Evolutionary conservation across 2,888 invertebrate genomes (phyloP).

Genomic region (Ophioninae sp.): DNA sequence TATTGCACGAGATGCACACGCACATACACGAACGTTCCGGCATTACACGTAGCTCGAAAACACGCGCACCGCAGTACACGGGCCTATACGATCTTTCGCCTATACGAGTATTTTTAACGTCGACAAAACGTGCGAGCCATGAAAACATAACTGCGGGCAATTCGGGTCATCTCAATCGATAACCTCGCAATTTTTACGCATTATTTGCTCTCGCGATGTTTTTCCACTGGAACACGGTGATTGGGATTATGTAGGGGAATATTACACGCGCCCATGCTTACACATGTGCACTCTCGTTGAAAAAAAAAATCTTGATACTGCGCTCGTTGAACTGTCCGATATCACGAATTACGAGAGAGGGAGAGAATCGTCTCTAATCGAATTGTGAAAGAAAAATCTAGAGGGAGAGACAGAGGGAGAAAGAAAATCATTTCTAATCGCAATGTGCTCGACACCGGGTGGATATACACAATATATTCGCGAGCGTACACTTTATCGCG

Average conservation of each 20-base stretch:
- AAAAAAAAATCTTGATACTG: constrained; percentile 42
- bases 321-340: constrained; percentile 7
- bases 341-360: constrained; percentile 39
- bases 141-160: constrained; percentile 31
- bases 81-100: neutral
- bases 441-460: constrained; percentile 27
- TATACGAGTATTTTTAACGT: constrained; percentile 2
- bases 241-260: neutral
- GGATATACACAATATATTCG: constrained; percentile 22
- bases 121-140: neutral
- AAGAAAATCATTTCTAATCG: constrained; percentile 32
- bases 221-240: constrained; percentile 5
- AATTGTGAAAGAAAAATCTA: neutral
- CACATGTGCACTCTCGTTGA: constrained; percentile 26
- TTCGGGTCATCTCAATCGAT: constrained; percentile 19
- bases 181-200: neutral
- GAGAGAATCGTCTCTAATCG: neutral
- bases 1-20: constrained; percentile 7
- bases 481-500: constrained; percentile 48
- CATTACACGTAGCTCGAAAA: neutral
- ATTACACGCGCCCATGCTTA: neutral
- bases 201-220: constrained; percentile 6
- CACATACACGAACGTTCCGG: neutral
- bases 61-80: neutral
- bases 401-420: neutral